Base-by-base conservation (phyloP, 2,113 vertebrate species). In the Stictonetta naevosa region DNA sequence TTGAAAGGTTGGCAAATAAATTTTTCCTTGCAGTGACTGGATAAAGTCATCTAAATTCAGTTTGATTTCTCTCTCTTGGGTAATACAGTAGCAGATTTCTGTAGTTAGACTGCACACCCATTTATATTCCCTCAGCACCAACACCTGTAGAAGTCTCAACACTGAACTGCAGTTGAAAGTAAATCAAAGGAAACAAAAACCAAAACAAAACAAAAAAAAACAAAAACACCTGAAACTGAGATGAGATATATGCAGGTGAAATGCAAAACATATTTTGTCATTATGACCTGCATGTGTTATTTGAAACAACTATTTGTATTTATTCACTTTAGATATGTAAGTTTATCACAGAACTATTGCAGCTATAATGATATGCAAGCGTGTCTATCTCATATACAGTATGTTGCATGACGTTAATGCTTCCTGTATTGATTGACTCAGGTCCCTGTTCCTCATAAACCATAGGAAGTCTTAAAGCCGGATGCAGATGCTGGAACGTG, bases 401-500 rank as follows among this genome's bases (percentile, higher is more conserved):
- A 50, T 20, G 59, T 52, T 67, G 55, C 74, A 63, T 25, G 26
- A 44, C 50, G 66, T 46, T 93, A 80, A 83, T 97, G 81, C 76
- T 75, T 74, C 62, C 82, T 67, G 42, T 95, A 95, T 77, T 93
- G 93, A 95, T 86, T 82, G 86, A 50, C 62, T 94, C 81, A 38
- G 77, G 52, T 40, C 83, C 52, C 56, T 59, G 4, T 92, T 89
- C 76, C 58, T 90, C 76, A 34, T 52, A 95, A 96, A 76, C 68
- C 94, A 34, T 38, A 93, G 94, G 78, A 95, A 87, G 80, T 96
- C 86, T 73, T 56, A 89, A 83, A 96, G 88, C 93, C 95, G 23
- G 85, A 62, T 95, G 78, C 76, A 96, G 88, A 90, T 83, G 90
- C 92, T 90, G 94, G 59, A 93, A 92, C 79, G 84, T 79, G 92